Evolutionary conservation across 2,797 vertebrate genomes (phyloP).

Genomic region (Mormyrus proboscirostris): DNA sequence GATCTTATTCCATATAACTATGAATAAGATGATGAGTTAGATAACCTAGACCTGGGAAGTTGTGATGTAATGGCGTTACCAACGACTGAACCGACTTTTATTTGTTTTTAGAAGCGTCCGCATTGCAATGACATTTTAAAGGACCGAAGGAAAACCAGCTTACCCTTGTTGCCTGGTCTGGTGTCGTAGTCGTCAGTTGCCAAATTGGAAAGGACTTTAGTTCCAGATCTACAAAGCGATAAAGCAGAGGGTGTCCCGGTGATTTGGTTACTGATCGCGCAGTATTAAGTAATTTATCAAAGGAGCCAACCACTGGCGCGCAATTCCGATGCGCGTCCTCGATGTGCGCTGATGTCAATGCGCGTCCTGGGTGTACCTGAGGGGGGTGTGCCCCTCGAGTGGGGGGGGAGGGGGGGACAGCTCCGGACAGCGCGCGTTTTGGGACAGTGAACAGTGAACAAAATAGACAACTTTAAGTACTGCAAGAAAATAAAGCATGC

Average conservation of each 20-base stretch:
- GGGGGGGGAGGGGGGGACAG: background rate
- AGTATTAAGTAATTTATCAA: background rate
- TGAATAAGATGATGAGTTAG: background rate
- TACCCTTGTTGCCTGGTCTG: background rate
- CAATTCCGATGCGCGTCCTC: background rate
- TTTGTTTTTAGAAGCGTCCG: slow-evolving; percentile 7
- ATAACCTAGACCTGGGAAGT: background rate
- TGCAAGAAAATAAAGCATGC: background rate
- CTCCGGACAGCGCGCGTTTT: background rate
- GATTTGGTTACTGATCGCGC: background rate
- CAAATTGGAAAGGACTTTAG: background rate
- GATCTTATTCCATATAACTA: background rate
- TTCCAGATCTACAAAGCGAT: background rate
- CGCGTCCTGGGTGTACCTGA: background rate
- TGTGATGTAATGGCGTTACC: background rate
- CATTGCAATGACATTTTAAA: slow-evolving; percentile 16
- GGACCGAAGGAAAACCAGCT: background rate
- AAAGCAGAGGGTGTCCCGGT: background rate
- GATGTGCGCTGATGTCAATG: background rate
- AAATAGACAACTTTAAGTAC: background rate
- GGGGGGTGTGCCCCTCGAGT: background rate
- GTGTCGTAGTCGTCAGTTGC: background rate
- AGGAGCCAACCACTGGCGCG: background rate
- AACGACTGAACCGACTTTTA: slow-evolving; percentile 13
- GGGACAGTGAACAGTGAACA: slow-evolving; percentile 1